Evolutionary conservation across 2,888 invertebrate genomes (phyloP).

Genomic region (Drosophila picticornis): DNA sequence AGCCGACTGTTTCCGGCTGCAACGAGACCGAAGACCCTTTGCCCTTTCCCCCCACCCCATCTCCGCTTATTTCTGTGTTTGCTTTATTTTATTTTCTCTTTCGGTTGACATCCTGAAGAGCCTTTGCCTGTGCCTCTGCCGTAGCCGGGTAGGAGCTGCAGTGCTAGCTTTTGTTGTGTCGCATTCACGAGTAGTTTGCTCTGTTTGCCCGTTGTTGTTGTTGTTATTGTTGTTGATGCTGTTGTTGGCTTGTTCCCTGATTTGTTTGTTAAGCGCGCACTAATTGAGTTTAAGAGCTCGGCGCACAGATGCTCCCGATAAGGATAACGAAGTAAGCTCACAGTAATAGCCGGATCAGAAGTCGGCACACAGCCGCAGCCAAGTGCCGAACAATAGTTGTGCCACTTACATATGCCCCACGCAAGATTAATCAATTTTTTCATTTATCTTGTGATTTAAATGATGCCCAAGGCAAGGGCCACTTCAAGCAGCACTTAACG

Average conservation of each 20-base stretch:
- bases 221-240: conserved; percentile 9
- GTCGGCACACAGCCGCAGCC: conserved; percentile 17
- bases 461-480: background rate
- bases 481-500: background rate
- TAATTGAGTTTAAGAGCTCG: conserved; percentile 71
- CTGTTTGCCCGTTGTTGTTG: background rate
- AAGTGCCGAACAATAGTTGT: conserved; percentile 20
- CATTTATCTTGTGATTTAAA: background rate
- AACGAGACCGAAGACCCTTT: conserved; percentile 25
- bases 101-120: conserved; percentile 72
- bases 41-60: background rate
- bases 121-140: conserved; percentile 24
- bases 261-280: conserved; percentile 74
- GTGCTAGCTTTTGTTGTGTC: conserved; percentile 43
- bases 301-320: conserved; percentile 55
- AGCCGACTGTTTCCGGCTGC: conserved; percentile 70
- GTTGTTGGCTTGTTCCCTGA: conserved; percentile 34
- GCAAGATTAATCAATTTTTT: background rate
- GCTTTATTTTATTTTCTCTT: conserved; percentile 24
- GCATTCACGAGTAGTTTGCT: conserved; percentile 29
- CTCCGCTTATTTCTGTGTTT: background rate
- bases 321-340: conserved; percentile 44
- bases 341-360: background rate
- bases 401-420: background rate
- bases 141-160: conserved; percentile 16